Conservation (phyloP, 2,888 invertebrate species). For the Lithophane semibrunnea region DNA sequence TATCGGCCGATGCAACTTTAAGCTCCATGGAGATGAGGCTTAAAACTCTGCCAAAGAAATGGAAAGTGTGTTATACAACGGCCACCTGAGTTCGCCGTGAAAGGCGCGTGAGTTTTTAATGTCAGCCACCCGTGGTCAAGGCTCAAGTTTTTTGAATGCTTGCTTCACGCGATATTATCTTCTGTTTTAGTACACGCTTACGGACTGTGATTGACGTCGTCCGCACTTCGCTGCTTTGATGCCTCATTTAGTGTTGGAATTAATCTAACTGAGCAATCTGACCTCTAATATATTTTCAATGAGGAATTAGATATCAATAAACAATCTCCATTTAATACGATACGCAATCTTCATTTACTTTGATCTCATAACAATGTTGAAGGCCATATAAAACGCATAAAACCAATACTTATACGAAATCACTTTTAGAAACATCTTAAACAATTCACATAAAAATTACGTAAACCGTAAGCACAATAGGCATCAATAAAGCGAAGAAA, state of each 20-base stretch:
- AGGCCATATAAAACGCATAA: constrained; percentile 8
- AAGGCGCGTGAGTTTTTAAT: constrained; percentile 86
- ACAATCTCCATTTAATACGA: constrained; percentile 19
- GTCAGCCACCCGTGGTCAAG: constrained; percentile 89
- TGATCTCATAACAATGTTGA: constrained; percentile 23
- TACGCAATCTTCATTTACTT: constrained; percentile 35
- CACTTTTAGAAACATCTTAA: constrained; percentile 22
- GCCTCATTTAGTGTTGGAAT: constrained; percentile 36
- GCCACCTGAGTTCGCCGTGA: constrained; percentile 87
- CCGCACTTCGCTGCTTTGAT: constrained; percentile 40
- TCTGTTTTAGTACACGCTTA: constrained; percentile 69
- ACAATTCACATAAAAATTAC: constrained; percentile 57
- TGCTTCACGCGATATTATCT: constrained; percentile 82
- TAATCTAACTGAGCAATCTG: constrained; percentile 41
- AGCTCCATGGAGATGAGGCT: constrained; percentile 66
- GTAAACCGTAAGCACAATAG: constrained; percentile 59
- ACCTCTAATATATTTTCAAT: constrained; percentile 41
- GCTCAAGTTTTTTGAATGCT: constrained; percentile 84
- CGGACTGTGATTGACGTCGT: constrained; percentile 72
- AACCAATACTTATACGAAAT: constrained; percentile 11
- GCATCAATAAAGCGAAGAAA: constrained; percentile 75
- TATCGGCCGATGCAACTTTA: constrained; percentile 36
- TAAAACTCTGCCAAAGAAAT: constrained; percentile 80
- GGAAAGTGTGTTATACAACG: constrained; percentile 90
- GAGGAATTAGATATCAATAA: constrained; percentile 26